A percentile compares a stretch with the other conserved stretches of the same genome.
These are phyloP conservation scores for Falco cherrug DNA, from an alignment of 2,797 vertebrate genomes.

Conservation along the genomic window DNA sequence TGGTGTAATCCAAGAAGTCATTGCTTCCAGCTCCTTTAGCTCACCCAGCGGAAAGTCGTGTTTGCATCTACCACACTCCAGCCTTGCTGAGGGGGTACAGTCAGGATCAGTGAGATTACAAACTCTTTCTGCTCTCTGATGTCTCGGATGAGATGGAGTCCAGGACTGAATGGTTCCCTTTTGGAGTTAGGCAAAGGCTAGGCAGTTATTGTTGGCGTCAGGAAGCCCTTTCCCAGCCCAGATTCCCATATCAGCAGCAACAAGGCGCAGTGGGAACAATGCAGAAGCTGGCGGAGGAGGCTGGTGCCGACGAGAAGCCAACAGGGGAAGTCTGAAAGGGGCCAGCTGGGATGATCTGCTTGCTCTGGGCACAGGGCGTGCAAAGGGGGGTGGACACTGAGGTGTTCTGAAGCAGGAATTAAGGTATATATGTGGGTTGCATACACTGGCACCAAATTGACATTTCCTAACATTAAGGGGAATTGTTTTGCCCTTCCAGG, in stretches of 20 bases:
- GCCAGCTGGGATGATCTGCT: not conserved
- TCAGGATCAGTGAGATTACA: not conserved
- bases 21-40: constrained; percentile 9
- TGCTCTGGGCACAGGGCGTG: not conserved
- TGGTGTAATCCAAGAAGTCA: not conserved
- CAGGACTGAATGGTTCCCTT: not conserved
- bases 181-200: not conserved
- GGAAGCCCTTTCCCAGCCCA: not conserved
- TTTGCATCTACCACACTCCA: not conserved
- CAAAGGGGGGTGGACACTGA: not conserved
- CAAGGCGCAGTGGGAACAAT: not conserved
- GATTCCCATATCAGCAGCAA: not conserved
- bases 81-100: not conserved
- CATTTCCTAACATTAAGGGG: not conserved
- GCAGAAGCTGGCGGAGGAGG: not conserved
- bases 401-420: not conserved
- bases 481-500: not conserved
- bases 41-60: not conserved
- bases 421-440: rapidly evolving
- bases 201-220: not conserved
- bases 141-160: not conserved
- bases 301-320: not conserved
- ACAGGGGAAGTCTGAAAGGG: not conserved
- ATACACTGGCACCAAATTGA: rapidly evolving
- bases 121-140: not conserved